Base-by-base conservation (phyloP, 2,888 invertebrate species). In the Eupithecia subumbrata region DNA sequence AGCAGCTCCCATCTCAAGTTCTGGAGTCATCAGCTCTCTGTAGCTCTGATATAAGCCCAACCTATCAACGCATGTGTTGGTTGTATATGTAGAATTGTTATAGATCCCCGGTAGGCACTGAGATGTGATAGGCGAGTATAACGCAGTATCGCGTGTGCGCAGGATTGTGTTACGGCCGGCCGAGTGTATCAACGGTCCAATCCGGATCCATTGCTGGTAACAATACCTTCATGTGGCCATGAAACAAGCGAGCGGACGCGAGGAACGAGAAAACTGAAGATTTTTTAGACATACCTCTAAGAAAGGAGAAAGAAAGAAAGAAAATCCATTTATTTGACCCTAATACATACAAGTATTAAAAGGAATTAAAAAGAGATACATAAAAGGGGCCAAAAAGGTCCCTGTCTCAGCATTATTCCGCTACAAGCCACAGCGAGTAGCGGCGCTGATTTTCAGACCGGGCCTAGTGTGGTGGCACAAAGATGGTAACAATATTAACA, bases 171-270 rank as follows among this genome's bases (percentile, higher is more conserved):
- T 94, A 93, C 94, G 93, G 73, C 85, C 92, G 92, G 88, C 92
- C 90, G 92, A 87, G 92, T 92, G 93, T 92, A 94, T 94, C 94
- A 94, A 93, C 94, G 94, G 88, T 93, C 91, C 94, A 94, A 95
- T 94, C 93, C 89, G 89, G 93, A 93, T 94, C 90, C 91, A 93
- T 93, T 94, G 91, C 94, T 88, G 92, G 93, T 93, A 94, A 94
- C 94, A 92, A 94, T 93, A 94, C 91, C 92, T 92, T 84, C 82
- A 85, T 85, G 81, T 78, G 84, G 92, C 90, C 25, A 43, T 22
- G 25, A 25, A 43, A 60, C 14, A 45, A n/a, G 68, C 40, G 68
- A 79, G 80, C 81, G 78, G 22, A 25, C 68, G 67, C 37, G 60
- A 25, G 60, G 60, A 14, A 5, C 14, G 12, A 25, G 25, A 60